These are phyloP conservation scores for Nycteola revayana DNA, from an alignment of 2,888 invertebrate species.

Conservation along the genomic window DNA sequence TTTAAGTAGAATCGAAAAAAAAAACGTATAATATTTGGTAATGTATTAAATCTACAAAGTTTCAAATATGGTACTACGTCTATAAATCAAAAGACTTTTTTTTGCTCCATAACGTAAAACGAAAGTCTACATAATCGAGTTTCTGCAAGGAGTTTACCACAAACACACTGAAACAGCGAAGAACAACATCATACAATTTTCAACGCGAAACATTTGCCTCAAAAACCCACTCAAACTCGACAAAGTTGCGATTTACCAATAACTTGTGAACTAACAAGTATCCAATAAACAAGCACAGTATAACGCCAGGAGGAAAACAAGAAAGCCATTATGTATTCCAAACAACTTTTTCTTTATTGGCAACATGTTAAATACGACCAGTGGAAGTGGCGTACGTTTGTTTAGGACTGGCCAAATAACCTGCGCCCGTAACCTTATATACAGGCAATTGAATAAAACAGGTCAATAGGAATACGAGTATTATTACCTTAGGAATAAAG, in stretches of 20 bases:
- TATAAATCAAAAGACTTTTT: no score
- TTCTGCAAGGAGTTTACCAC: no score
- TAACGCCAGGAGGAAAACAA: constrained; percentile 43
- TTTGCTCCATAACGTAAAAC: no score
- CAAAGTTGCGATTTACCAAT: constrained; percentile 14
- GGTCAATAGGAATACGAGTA: background rate
- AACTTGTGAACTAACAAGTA: constrained; percentile 17
- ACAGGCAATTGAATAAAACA: constrained; percentile 5
- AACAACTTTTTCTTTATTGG: constrained; percentile 61
- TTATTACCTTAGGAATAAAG: background rate
- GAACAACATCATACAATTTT: no score
- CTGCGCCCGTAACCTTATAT: constrained; percentile 22
- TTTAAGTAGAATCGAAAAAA: no score
- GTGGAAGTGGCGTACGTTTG: constrained; percentile 49
- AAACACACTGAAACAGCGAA: no score
- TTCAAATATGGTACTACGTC: no score
- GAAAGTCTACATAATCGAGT: no score
- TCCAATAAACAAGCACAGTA: constrained; percentile 21
- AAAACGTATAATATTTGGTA: no score
- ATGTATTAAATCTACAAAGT: no score
- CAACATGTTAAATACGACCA: constrained; percentile 57
- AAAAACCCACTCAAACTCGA: background rate
- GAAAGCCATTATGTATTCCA: constrained; percentile 55
- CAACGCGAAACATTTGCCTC: no score
- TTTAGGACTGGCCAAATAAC: constrained; percentile 51